Conservation (phyloP, 2,888 invertebrate species). For the Drosophila histrio region DNA sequence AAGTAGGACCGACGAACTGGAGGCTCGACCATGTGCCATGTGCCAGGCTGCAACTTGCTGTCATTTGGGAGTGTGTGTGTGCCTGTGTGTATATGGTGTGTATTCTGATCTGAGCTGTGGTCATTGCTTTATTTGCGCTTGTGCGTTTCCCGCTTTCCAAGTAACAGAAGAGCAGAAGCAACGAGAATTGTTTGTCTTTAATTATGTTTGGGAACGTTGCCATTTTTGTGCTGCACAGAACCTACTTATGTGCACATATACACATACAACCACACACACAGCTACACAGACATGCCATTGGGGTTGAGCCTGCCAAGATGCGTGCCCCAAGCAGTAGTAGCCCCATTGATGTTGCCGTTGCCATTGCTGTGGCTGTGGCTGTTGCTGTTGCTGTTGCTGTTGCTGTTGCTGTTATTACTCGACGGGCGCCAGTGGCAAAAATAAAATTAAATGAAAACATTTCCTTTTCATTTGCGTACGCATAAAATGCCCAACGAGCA, state of each 20-base stretch:
- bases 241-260: constrained; percentile 60
- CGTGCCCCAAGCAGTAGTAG: constrained; percentile 22
- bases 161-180: constrained; percentile 36
- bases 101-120: constrained; percentile 23
- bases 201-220: constrained; percentile 75
- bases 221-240: constrained; percentile 61
- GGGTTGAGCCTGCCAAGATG: constrained; percentile 33
- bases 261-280: background rate
- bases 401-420: constrained; percentile 64
- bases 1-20: background rate
- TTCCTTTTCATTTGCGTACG: constrained; percentile 79
- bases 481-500: constrained; percentile 59
- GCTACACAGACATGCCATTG: constrained; percentile 6
- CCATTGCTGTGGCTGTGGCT: constrained; percentile 60
- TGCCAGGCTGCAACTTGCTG: constrained; percentile 24
- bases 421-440: constrained; percentile 72
- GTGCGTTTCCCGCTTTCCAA: constrained; percentile 54
- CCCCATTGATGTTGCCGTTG: constrained; percentile 27
- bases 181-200: constrained; percentile 76
- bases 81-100: constrained; percentile 16
- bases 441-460: constrained; percentile 82
- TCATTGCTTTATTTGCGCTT: constrained; percentile 63
- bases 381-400: constrained; percentile 59
- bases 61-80: constrained; percentile 1
- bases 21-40: constrained; percentile 16